phyloP scores from a whole-genome alignment of 2,113 vertebrate species.

The Pelecanoides urinatrix region DNA sequence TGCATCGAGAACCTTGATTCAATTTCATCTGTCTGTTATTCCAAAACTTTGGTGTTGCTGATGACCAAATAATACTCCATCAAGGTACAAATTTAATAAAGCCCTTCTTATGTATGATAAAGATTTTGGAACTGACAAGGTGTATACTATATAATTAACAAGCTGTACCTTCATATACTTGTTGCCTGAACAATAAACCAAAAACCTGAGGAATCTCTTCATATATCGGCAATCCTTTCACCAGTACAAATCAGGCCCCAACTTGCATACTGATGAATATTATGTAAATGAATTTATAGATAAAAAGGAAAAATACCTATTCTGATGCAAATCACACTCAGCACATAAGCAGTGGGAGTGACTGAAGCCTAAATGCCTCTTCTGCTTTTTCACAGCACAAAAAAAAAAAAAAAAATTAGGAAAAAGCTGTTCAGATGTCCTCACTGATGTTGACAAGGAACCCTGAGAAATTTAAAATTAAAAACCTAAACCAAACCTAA shows the following conservation, averaged over 20 bases:
- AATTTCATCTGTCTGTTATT: not conserved
- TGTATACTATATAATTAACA: not conserved
- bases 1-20: not conserved
- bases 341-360: not conserved
- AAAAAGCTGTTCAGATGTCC: not conserved
- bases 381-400: not conserved
- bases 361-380: not conserved
- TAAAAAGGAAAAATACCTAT: constrained; percentile 25
- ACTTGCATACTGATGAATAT: not conserved
- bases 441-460: not conserved
- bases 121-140: not conserved
- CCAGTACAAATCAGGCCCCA: not conserved
- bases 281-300: constrained; percentile 14
- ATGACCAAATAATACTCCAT: not conserved
- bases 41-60: not conserved
- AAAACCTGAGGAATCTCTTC: not conserved
- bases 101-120: not conserved
- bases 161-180: not conserved
- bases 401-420: not conserved
- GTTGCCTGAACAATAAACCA: not conserved
- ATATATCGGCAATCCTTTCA: not conserved
- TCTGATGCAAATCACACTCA: constrained; percentile 36
- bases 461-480: not conserved
- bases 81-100: not conserved
- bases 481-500: not conserved